A percentile compares a stretch with the other conserved stretches of the same genome.
These are phyloP conservation scores for Huso huso DNA, from an alignment of 2,797 vertebrate species.

Conservation along the genomic window DNA sequence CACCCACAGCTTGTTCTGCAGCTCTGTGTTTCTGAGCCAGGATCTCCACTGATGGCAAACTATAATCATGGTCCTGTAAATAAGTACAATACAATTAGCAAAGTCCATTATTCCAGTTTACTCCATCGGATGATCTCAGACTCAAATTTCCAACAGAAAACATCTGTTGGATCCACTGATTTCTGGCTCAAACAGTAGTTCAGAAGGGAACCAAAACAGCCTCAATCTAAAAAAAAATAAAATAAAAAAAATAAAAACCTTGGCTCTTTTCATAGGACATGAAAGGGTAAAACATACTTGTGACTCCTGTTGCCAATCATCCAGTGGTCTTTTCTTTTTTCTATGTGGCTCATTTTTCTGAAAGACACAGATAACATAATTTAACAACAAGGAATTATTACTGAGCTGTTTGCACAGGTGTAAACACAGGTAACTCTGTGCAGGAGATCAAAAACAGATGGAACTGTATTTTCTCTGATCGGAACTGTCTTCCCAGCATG, in stretches of 20 bases:
- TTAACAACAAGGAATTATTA: too few species aligned
- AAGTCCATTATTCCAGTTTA: neutral
- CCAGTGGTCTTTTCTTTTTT: neutral
- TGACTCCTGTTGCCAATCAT: neutral
- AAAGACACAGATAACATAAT: too few species aligned
- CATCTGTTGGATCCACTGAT: neutral
- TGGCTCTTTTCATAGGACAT: neutral
- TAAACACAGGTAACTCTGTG: too few species aligned
- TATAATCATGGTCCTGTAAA: constrained; percentile 3
- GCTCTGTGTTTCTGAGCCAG: neutral
- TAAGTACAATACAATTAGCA: neutral
- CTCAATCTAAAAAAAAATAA: neutral
- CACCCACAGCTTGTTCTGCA: neutral
- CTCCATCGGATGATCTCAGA: neutral
- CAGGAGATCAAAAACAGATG: too few species aligned
- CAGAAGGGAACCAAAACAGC: neutral
- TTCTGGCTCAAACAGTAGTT: neutral
- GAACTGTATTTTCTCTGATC: too few species aligned
- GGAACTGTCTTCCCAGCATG: too few species aligned
- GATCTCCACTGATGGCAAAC: neutral
- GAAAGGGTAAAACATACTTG: neutral
- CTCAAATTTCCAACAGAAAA: neutral
- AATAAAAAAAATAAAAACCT: neutral
- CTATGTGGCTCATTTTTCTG: neutral
- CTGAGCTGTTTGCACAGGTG: too few species aligned